A percentile compares a stretch with the other conserved stretches of the same genome.
Conservation (phyloP, 1,140 invertebrate genomes). For the Pogonus chalceus region DNA sequence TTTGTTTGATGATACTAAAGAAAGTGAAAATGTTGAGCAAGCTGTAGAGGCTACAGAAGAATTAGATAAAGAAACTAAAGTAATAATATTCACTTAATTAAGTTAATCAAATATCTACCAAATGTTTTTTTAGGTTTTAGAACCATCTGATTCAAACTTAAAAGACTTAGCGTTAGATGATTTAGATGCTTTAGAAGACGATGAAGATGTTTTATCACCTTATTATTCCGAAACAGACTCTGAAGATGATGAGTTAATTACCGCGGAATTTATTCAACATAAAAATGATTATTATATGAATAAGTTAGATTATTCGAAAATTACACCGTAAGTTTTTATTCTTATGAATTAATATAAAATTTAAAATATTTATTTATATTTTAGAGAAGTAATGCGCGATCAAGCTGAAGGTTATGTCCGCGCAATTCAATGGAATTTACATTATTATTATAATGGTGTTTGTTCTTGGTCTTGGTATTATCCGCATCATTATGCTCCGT, state of each 20-base stretch:
- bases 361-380: conserved; percentile 19
- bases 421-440: conserved; percentile 92
- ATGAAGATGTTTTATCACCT: conserved; percentile 14
- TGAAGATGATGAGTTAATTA: conserved; percentile 46
- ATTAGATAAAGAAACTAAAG: too few relatives aligned
- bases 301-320: conserved; percentile 71
- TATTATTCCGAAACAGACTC: conserved; percentile 18
- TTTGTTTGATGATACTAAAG: too few relatives aligned
- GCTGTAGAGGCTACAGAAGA: too few relatives aligned
- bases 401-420: conserved; percentile 82
- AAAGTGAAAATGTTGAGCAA: too few relatives aligned
- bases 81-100: background rate
- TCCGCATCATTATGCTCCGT: conserved; percentile 93
- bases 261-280: conserved; percentile 71
- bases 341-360: conserved; percentile 8
- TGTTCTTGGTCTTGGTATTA: conserved; percentile 98
- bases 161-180: background rate
- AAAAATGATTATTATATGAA: conserved; percentile 88
- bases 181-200: conserved; percentile 16
- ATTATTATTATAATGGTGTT: conserved; percentile 95
- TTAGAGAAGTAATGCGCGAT: conserved; percentile 62
- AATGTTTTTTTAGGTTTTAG: conserved; percentile 13
- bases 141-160: conserved; percentile 11
- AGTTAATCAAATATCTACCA: too few relatives aligned
- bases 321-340: conserved; percentile 48